Percentiles rank a stretch among this genome's conserved stretches.
phyloP scores from a whole-genome alignment of 2,888 invertebrate species.

The Ophioninae sp. region DNA sequence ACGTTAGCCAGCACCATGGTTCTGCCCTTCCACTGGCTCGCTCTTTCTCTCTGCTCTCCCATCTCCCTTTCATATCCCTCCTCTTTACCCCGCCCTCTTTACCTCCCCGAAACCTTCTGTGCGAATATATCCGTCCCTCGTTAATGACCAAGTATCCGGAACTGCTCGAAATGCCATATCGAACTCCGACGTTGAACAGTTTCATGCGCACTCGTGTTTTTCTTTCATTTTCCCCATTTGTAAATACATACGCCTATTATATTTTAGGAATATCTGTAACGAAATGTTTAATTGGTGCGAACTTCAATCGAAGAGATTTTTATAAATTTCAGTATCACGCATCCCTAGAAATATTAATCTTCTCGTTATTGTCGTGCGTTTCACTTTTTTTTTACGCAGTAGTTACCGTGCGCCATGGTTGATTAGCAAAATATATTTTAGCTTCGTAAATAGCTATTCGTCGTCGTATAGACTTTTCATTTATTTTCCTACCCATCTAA shows the following conservation, averaged over 20 bases:
- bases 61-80: not conserved
- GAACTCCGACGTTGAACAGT: slow-evolving; percentile 54
- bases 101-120: slow-evolving; percentile 36
- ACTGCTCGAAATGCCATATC: slow-evolving; percentile 61
- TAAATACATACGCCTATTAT: not conserved
- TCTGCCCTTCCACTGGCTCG: not conserved
- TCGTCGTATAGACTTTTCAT: too few species aligned
- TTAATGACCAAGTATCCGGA: slow-evolving; percentile 62
- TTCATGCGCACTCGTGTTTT: slow-evolving; percentile 37
- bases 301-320: not conserved
- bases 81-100: not conserved
- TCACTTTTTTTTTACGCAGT: too few species aligned
- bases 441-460: too few species aligned
- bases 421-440: too few species aligned
- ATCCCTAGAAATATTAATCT: too few species aligned
- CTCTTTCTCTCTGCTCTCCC: slow-evolving; percentile 3
- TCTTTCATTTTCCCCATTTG: slow-evolving; percentile 8
- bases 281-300: not conserved
- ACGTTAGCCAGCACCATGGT: slow-evolving; percentile 29
- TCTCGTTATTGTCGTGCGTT: too few species aligned
- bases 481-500: too few species aligned
- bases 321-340: too few species aligned
- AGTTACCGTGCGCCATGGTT: too few species aligned
- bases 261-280: not conserved
- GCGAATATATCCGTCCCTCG: slow-evolving; percentile 61